Evolutionary conservation across 2,888 invertebrate species (phyloP).

Genomic region (Hirtodrosophila cameraria): DNA sequence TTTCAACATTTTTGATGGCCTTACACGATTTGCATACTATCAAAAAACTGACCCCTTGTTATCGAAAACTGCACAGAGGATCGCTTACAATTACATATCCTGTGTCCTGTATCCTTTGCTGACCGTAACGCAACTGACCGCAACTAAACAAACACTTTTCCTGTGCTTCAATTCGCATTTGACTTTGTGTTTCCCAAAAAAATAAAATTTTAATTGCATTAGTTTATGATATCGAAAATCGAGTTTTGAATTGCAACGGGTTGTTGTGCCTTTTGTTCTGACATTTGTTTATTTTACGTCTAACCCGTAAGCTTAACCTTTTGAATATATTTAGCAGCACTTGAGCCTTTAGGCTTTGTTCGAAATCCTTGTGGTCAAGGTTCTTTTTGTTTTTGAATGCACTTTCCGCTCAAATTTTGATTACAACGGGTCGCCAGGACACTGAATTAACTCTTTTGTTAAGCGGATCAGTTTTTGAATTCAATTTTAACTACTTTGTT

Average conservation of each 20-base stretch:
- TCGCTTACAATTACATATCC: slow-evolving; percentile 57
- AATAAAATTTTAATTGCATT: slow-evolving; percentile 69
- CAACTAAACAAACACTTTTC: slow-evolving; percentile 73
- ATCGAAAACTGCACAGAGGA: slow-evolving; percentile 28
- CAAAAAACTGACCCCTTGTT: slow-evolving; percentile 58
- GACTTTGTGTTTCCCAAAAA: slow-evolving; percentile 52
- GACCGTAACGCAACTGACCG: slow-evolving; percentile 69
- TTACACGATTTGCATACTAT: slow-evolving; percentile 56
- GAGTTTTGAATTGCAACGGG: slow-evolving; percentile 31
- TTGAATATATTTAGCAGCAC: slow-evolving; percentile 65
- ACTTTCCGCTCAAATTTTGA: slow-evolving; percentile 54
- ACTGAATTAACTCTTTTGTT: slow-evolving; percentile 47
- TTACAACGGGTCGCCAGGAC: slow-evolving; percentile 1
- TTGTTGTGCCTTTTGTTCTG: slow-evolving; percentile 41
- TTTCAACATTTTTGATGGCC: slow-evolving; percentile 76
- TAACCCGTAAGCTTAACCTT: slow-evolving; percentile 64
- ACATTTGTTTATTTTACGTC: slow-evolving; percentile 63
- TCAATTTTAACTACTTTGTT: slow-evolving; percentile 8
- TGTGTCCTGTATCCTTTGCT: slow-evolving; percentile 30
- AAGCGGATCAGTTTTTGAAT: slow-evolving; percentile 69
- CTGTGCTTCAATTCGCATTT: slow-evolving; percentile 64
- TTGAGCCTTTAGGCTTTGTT: slow-evolving; percentile 37
- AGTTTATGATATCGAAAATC: slow-evolving; percentile 28
- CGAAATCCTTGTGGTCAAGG: slow-evolving; percentile 22
- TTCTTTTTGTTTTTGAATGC: slow-evolving; percentile 46